Evolutionary conservation across 2,113 vertebrate species (phyloP), one percentile per base, ranked within the genome.

Genomic region (Protobothrops mucrosquamatus): DNA sequence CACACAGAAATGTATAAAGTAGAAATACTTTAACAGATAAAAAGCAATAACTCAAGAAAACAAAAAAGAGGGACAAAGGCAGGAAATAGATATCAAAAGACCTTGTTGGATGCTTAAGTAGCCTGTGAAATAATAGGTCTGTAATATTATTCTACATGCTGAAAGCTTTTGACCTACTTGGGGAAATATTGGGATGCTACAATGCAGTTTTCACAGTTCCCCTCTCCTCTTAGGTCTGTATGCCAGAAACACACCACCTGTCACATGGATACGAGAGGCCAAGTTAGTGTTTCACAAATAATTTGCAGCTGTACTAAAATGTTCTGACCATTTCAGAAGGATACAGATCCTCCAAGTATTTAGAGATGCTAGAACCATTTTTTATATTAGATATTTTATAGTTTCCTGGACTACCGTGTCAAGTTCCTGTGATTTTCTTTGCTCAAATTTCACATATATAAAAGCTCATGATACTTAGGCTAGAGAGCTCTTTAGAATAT

Each of bases 401-500:
- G 1, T 89, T 94, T 94, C 90, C 22, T 55, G 43, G 55, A 24
- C 69, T 57, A 59, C 11, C 9, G 0, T 93, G 74, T 3, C 48
- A 56, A 29, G 46, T 52, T 12, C 92, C 3, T 64, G 86, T 55
- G 74, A 22, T 59, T 86, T 0, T 26, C 43, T 29, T 64, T 23
- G 29, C 85, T 92, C 43, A 29, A 20, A 91, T 96, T 85, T 24
- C 12, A 43, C 74, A 54, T 92, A n/a, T 23, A 89, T 48, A 46
- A 48, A 48, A 48, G 46, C 91, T 43, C 69, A n/a, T n/a, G n/a
- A n/a, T n/a, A n/a, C n/a, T n/a, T n/a, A n/a, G 88, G 91, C 91
- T 88, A 85, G 85, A 61, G 93, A 88, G 85, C 2, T 22, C 18
- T 3, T 93, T 90, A 94, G 95, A 90, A 91, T 95, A 93, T 95